A percentile compares a stretch with the other conserved stretches of the same genome.
Conservation (phyloP, 1,140 invertebrate genomes). For the Drosophila busckii region DNA sequence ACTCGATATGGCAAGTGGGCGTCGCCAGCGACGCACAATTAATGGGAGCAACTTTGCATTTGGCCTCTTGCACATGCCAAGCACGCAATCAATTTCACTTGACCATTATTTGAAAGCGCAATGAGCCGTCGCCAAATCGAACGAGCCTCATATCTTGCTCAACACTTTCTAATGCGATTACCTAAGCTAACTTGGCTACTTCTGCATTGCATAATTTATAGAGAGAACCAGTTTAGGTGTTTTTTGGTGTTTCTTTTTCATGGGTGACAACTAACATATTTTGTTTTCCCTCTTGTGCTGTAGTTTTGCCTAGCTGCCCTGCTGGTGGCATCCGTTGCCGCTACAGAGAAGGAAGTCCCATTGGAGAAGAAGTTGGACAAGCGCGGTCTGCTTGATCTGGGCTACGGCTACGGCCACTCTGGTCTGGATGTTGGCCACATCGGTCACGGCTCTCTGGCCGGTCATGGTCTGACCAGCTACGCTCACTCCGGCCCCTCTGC, state of each 20-base stretch:
- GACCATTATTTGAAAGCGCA: constrained; percentile 69
- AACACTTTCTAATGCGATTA: constrained; percentile 69
- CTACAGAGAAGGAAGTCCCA: constrained; percentile 81
- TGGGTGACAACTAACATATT: constrained; percentile 8
- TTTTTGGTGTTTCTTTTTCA: neutral
- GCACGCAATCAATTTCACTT: constrained; percentile 66
- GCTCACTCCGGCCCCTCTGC: constrained; percentile 58
- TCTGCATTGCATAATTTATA: constrained; percentile 4
- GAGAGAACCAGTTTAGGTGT: constrained; percentile 15
- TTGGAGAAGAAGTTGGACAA: constrained; percentile 82
- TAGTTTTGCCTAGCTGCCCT: constrained; percentile 86
- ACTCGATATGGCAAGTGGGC: constrained; percentile 1
- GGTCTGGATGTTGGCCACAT: constrained; percentile 84
- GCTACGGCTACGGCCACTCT: constrained; percentile 82
- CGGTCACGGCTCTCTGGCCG: constrained; percentile 81
- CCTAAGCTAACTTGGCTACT: constrained; percentile 22
- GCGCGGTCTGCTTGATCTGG: constrained; percentile 82
- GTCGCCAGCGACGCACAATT: neutral
- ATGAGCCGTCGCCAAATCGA: constrained; percentile 40
- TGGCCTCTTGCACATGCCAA: constrained; percentile 49
- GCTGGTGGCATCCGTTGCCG: constrained; percentile 82
- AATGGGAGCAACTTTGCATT: constrained; percentile 16
- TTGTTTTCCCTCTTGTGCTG: constrained; percentile 39
- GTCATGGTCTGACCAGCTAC: constrained; percentile 72
- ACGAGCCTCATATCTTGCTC: constrained; percentile 42